phyloP scores from a whole-genome alignment of 2,797 vertebrate species.

The Glyptemys insculpta region DNA sequence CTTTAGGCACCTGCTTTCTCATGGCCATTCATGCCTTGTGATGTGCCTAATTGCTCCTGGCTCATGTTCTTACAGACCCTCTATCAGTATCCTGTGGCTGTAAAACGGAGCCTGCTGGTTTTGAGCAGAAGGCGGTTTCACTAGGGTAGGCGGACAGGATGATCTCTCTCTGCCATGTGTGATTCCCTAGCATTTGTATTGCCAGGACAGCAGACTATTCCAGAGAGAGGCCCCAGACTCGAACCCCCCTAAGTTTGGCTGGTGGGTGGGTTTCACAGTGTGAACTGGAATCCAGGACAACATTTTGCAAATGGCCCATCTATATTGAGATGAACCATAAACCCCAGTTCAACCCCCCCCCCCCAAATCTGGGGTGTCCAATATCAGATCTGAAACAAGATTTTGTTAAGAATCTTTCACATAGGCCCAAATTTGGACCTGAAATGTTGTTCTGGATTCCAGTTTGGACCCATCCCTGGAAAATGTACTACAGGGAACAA shows the following conservation, averaged over 20 bases:
- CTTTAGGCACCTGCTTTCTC: background rate
- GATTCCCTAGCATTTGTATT: background rate
- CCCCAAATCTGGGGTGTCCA: background rate
- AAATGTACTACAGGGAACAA: background rate
- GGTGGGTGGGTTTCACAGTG: background rate
- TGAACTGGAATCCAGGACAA: constrained; percentile 1
- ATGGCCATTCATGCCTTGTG: background rate
- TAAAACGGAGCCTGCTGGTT: background rate
- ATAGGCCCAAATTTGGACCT: no score
- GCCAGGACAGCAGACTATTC: background rate
- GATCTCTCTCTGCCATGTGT: background rate
- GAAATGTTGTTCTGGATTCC: no score
- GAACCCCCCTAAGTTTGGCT: background rate
- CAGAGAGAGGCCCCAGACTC: background rate
- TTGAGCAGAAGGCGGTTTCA: background rate
- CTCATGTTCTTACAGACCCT: background rate
- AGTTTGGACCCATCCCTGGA: constrained; percentile 1
- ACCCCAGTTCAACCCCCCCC: background rate
- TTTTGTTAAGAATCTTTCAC: no score
- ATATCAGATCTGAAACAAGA: background rate
- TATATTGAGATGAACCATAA: background rate
- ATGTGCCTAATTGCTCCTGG: background rate
- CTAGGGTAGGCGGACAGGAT: background rate
- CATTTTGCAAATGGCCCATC: constrained; percentile 6
- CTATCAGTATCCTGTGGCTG: background rate